Evolutionary conservation across 2,797 vertebrate genomes (phyloP).

Genomic region (Oryzias sinensis): DNA sequence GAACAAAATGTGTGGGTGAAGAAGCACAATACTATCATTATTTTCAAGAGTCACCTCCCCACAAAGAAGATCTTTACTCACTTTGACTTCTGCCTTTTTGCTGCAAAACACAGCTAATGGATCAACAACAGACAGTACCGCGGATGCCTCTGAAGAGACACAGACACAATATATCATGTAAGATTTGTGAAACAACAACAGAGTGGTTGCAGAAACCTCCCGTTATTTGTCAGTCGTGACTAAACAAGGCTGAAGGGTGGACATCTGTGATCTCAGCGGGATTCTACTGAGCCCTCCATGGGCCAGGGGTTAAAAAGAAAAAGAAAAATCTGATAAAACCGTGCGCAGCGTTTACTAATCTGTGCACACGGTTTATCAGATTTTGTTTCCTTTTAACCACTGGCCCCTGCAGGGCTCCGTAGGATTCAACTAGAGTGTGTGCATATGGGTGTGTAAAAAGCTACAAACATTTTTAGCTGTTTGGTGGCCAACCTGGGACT

Average conservation of each 20-base stretch:
- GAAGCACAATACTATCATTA: neutral
- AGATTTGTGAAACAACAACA: no score
- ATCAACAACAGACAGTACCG: neutral
- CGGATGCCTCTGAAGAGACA: neutral
- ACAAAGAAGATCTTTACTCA: neutral
- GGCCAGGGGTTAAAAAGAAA: no score
- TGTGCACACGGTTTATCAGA: no score
- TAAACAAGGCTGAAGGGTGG: neutral
- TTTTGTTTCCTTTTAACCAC: no score
- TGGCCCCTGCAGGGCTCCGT: no score
- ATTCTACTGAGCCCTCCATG: no score
- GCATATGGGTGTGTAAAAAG: neutral
- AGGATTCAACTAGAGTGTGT: neutral
- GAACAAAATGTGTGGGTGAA: neutral
- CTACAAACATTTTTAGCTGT: neutral
- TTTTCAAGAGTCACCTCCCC: neutral
- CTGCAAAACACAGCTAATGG: neutral
- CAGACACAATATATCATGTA: no score
- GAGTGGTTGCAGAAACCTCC: no score
- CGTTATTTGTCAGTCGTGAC: no score
- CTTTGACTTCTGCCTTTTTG: neutral
- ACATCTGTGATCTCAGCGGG: neutral
- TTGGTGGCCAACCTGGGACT: conserved; percentile 10
- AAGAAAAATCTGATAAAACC: no score
- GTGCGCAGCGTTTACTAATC: no score